Percentiles rank a stretch among this genome's conserved stretches.
Evolutionary conservation across 2,888 invertebrate species (phyloP).

Genomic region (Auanema freiburgensis): DNA sequence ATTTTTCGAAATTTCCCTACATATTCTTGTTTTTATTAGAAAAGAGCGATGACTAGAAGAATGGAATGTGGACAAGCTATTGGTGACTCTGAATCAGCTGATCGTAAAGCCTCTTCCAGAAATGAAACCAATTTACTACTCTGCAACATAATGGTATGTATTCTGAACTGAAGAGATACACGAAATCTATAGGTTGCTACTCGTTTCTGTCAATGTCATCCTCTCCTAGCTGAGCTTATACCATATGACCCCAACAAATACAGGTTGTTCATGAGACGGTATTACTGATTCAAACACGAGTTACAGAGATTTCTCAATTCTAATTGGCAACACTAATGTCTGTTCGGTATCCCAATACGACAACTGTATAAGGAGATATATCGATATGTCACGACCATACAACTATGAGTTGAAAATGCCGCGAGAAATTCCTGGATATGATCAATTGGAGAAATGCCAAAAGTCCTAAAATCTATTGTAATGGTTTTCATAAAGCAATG

Average conservation of each 20-base stretch:
- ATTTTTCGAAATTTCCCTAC: neutral
- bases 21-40: conserved; percentile 17
- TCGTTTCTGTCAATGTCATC: conserved; percentile 44
- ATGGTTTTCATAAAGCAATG: neutral
- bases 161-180: neutral
- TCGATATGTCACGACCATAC: conserved; percentile 35
- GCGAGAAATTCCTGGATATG: conserved; percentile 31
- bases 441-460: conserved; percentile 39
- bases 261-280: conserved; percentile 17
- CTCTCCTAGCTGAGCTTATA: conserved; percentile 36
- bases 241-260: conserved; percentile 29
- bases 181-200: conserved; percentile 24
- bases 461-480: conserved; percentile 25
- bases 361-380: conserved; percentile 46
- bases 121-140: conserved; percentile 41
- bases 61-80: conserved; percentile 42
- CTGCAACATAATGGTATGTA: conserved; percentile 20
- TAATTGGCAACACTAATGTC: conserved; percentile 41
- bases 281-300: neutral
- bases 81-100: conserved; percentile 34
- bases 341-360: conserved; percentile 54
- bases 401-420: conserved; percentile 38
- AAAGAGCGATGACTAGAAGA: conserved; percentile 39
- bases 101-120: conserved; percentile 27
- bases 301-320: conserved; percentile 39